Evolutionary conservation across 2,888 invertebrate species (phyloP).

Genomic region (Dicycla oo): DNA sequence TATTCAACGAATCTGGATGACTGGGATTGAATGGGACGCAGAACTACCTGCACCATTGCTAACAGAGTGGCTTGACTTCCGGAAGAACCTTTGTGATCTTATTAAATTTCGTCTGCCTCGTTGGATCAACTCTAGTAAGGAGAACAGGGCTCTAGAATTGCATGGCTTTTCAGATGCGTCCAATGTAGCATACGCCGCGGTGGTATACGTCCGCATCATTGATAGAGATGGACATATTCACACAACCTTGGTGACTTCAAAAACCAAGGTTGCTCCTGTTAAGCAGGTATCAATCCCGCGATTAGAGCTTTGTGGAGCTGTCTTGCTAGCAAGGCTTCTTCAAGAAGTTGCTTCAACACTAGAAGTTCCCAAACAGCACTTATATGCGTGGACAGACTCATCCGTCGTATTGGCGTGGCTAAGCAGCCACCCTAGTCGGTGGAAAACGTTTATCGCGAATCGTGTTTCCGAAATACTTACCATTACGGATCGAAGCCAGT

Average conservation of each 20-base stretch:
- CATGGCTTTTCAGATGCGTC: conserved; percentile 23
- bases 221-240: background rate
- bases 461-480: conserved; percentile 47
- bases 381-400: conserved; percentile 48
- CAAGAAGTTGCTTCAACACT: conserved; percentile 27
- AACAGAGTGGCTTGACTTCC: conserved; percentile 21
- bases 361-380: conserved; percentile 7
- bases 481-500: background rate
- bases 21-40: conserved; percentile 28
- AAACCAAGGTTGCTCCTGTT: too few relatives aligned
- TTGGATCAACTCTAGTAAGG: conserved; percentile 7
- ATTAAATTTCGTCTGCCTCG: conserved; percentile 5
- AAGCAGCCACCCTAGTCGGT: too few relatives aligned
- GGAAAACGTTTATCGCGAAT: too few relatives aligned
- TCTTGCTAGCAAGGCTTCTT: conserved; percentile 18
- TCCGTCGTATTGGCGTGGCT: conserved; percentile 51
- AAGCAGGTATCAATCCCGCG: too few relatives aligned
- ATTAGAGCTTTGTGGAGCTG: too few relatives aligned
- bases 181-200: background rate
- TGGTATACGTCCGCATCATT: too few relatives aligned
- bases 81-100: conserved; percentile 2
- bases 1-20: conserved; percentile 29
- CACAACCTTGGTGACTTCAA: too few relatives aligned
- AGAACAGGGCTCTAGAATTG: conserved; percentile 7
- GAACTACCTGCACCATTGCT: conserved; percentile 25